These are phyloP conservation scores for Caenorhabditis imperialis DNA, from an alignment of 2,888 invertebrate species.

Conservation along the genomic window DNA sequence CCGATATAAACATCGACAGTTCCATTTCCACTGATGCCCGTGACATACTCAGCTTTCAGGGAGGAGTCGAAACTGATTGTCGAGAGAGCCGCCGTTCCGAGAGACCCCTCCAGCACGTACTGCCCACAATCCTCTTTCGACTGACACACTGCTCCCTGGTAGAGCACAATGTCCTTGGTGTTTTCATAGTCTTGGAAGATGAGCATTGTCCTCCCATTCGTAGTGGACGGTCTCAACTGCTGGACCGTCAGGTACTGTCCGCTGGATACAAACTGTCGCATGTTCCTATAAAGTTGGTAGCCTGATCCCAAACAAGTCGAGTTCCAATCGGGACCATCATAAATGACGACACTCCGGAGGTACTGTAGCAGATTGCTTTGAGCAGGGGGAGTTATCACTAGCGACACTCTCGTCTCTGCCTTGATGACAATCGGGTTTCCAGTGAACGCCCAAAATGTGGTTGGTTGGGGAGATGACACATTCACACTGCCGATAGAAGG, in stretches of 20 bases:
- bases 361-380: background rate
- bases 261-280: background rate
- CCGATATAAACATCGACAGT: background rate
- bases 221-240: too few relatives aligned
- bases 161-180: background rate
- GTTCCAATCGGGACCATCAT: background rate
- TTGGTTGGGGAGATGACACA: conserved; percentile 3
- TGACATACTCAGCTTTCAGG: background rate
- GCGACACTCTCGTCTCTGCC: conserved; percentile 22
- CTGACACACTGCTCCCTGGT: too few relatives aligned
- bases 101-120: too few relatives aligned
- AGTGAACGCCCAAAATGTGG: conserved; percentile 2
- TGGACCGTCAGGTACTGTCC: background rate
- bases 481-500: conserved; percentile 1
- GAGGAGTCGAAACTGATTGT: too few relatives aligned
- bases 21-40: background rate
- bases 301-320: background rate
- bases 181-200: conserved; percentile 6
- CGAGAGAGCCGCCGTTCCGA: too few relatives aligned
- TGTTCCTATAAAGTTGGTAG: background rate
- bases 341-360: conserved; percentile 3
- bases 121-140: too few relatives aligned
- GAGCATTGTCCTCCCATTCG: too few relatives aligned
- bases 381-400: conserved; percentile 20
- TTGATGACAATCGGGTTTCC: conserved; percentile 1